Conservation (phyloP, 2,888 invertebrate species). For the Pristionchus mayeri region DNA sequence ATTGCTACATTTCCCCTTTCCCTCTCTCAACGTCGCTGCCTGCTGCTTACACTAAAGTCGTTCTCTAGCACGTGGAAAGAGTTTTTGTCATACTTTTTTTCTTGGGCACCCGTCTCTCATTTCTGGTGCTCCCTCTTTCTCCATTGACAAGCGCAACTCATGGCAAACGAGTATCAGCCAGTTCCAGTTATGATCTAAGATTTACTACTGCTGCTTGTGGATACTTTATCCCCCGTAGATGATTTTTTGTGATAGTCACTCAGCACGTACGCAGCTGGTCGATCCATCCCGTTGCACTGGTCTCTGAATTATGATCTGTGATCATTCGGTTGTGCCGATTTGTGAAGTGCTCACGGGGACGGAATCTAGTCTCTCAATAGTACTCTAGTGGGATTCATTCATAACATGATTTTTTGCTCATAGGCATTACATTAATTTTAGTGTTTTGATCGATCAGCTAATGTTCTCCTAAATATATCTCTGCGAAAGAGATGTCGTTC, state of each 20-base stretch:
- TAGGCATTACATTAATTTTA: too few relatives aligned
- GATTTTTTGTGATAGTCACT: too few relatives aligned
- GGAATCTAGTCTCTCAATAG: too few relatives aligned
- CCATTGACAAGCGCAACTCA: neutral
- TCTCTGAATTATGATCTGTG: neutral
- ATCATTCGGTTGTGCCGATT: neutral
- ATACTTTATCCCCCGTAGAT: neutral
- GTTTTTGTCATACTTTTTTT: neutral
- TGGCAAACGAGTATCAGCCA: neutral
- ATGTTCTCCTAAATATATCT: too few relatives aligned
- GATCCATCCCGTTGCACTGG: neutral
- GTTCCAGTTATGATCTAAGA: slow-evolving; percentile 8
- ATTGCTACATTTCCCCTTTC: too few relatives aligned
- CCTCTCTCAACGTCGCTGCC: neutral
- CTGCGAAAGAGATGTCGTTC: neutral
- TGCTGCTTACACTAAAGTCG: slow-evolving; percentile 10
- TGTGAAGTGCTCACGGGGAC: too few relatives aligned
- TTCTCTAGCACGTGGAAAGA: slow-evolving; percentile 28
- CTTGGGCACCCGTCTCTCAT: neutral
- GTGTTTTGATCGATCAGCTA: too few relatives aligned
- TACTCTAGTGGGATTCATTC: too few relatives aligned
- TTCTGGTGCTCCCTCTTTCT: neutral
- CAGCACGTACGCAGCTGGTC: neutral
- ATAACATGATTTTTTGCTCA: too few relatives aligned
- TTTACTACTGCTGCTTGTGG: neutral